Evolutionary conservation across 1,140 invertebrate genomes (phyloP).

Genomic region (Rhagoletis zephyria): DNA sequence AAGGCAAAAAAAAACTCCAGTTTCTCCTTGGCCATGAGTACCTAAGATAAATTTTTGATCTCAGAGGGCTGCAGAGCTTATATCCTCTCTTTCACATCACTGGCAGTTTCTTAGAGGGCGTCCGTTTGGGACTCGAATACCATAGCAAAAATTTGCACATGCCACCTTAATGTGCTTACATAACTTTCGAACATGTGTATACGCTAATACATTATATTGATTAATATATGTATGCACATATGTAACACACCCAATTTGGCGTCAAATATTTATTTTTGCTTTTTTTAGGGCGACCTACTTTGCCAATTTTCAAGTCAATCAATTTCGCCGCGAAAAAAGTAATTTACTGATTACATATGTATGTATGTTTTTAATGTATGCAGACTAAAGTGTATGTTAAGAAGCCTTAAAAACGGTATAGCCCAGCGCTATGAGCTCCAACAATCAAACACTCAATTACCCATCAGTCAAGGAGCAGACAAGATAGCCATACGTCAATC

Average conservation of each 20-base stretch:
- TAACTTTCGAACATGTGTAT: background rate
- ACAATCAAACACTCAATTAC: slow-evolving; percentile 43
- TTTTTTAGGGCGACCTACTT: background rate
- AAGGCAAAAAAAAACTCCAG: no score
- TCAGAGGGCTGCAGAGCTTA: no score
- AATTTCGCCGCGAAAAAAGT: background rate
- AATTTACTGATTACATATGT: background rate
- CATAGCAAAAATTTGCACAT: no score
- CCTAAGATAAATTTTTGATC: no score
- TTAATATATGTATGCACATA: background rate
- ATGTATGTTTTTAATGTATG: background rate
- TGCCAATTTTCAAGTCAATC: slow-evolving; percentile 20
- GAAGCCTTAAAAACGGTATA: background rate
- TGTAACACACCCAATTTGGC: background rate
- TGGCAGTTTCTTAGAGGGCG: no score
- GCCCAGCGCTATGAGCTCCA: background rate
- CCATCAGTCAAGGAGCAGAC: background rate
- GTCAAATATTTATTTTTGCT: background rate
- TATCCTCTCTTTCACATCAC: no score
- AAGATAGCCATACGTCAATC: background rate
- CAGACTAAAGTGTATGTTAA: background rate
- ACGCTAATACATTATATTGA: background rate
- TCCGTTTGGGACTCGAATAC: no score
- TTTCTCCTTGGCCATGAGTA: no score
- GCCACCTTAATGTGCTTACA: no score